These are phyloP conservation scores for Camponotus floridanus DNA, from an alignment of 1,140 invertebrate species.

Conservation along the genomic window DNA sequence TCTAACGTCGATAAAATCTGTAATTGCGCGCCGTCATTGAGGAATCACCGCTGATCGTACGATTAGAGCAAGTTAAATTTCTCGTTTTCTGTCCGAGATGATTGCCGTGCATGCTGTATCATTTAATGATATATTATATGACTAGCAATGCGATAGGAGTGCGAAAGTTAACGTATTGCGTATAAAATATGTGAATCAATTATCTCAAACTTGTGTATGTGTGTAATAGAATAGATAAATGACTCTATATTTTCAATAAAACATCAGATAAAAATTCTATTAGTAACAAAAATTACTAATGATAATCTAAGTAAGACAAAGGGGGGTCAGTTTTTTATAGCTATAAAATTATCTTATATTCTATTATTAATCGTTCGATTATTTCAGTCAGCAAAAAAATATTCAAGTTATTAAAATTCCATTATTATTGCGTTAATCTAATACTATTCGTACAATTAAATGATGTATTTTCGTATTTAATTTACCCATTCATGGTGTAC, in stretches of 20 bases:
- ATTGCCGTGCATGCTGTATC: not conserved
- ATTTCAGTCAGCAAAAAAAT: too few species aligned
- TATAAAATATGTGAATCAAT: not conserved
- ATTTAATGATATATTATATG: constrained; percentile 34
- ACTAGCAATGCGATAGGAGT: not conserved
- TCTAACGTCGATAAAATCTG: constrained; percentile 52
- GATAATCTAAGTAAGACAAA: too few species aligned
- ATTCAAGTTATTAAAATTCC: too few species aligned
- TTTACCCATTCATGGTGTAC: not conserved
- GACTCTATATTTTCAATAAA: not conserved
- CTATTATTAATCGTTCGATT: too few species aligned
- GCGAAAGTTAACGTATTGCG: not conserved
- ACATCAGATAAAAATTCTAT: too few species aligned
- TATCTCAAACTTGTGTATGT: not conserved
- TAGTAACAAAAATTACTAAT: too few species aligned
- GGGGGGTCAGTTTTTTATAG: too few species aligned
- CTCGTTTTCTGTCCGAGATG: constrained; percentile 19
- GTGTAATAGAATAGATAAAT: not conserved
- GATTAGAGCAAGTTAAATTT: constrained; percentile 17
- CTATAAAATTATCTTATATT: too few species aligned
- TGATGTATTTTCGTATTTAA: too few species aligned
- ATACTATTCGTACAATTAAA: too few species aligned
- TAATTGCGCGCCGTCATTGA: constrained; percentile 32
- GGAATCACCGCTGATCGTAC: constrained; percentile 12
- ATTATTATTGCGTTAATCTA: too few species aligned